Percentiles rank a stretch among this genome's conserved stretches.
These are phyloP conservation scores for Drosophila koepferae DNA, from an alignment of 2,888 invertebrate genomes.

Conservation along the genomic window DNA sequence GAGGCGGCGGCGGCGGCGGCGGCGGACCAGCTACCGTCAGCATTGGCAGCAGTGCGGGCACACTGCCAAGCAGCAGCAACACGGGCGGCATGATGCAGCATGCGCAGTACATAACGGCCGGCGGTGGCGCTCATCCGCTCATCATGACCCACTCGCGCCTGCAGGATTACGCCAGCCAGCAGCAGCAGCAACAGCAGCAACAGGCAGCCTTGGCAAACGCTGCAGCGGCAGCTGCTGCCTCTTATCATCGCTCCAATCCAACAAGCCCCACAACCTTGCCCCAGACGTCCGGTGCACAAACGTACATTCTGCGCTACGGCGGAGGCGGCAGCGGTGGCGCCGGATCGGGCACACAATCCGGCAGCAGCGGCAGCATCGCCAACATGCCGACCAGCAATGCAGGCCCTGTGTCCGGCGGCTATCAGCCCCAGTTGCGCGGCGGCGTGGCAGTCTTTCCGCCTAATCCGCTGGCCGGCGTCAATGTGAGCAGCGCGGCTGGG, in stretches of 20 bases:
- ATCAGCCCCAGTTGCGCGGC: constrained; percentile 88
- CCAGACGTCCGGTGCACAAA: constrained; percentile 76
- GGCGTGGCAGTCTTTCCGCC: constrained; percentile 90
- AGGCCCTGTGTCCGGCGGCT: constrained; percentile 78
- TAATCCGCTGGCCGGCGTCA: constrained; percentile 79
- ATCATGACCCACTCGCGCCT: constrained; percentile 83
- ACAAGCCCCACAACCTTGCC: constrained; percentile 89
- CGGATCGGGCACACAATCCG: constrained; percentile 29
- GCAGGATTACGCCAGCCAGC: constrained; percentile 79
- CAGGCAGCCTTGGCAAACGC: constrained; percentile 72
- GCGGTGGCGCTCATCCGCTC: constrained; percentile 80
- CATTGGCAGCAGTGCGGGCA: constrained; percentile 83
- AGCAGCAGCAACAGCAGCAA: constrained; percentile 70
- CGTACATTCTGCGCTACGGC: constrained; percentile 83
- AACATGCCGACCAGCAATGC: constrained; percentile 52
- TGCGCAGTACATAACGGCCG: constrained; percentile 79
- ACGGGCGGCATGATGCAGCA: constrained; percentile 71
- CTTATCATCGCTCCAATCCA: constrained; percentile 89
- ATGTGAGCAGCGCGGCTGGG: constrained; percentile 54
- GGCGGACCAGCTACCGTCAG: constrained; percentile 64
- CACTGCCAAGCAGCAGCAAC: constrained; percentile 78
- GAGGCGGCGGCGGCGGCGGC: constrained; percentile 60
- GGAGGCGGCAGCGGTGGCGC: constrained; percentile 55
- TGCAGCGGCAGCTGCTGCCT: constrained; percentile 75
- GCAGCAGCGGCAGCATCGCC: constrained; percentile 69